Evolutionary conservation across 2,113 vertebrate genomes (phyloP), one percentile per base, ranked within the genome.

Genomic region (Zosterops lateralis): DNA sequence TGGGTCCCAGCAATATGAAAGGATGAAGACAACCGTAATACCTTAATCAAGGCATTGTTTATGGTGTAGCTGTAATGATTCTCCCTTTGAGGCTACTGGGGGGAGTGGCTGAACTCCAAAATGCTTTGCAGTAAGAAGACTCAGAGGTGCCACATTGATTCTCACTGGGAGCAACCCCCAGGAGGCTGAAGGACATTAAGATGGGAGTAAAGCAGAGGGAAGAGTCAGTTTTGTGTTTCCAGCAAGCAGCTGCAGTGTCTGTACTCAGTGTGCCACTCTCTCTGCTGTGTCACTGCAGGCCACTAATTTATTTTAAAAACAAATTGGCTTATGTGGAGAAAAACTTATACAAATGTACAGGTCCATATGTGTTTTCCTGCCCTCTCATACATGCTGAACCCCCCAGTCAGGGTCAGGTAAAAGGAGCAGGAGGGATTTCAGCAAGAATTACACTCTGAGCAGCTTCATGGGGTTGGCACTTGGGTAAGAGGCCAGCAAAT

Each of bases 331-430:
- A 38, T 4, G 24, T 48, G 76, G 26, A 61, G 17, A 48, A 88
- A 50, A 25, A 10, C 51, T 68, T 62, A 2, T 0, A 7, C 13
- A 54, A 40, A 8, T 2, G 4, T 16, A 2, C 7, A 12, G 2
- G 17, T 15, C 22, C 80, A 0, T 12, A 1, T n/a, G 21, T 47
- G 16, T 36, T 48, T 45, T 78, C 29, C 36, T 90, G 54, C 45
- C 62, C 62, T 50, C 54, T 51, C 47, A 6, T 12, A 29, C 17
- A 40, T 67, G 34, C 7, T n/a, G 32, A 54, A n/a, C 17, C 13
- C 72, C 15, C 3, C 4, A 18, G 42, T 6, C 9, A 48, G 28
- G 16, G 25, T 34, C 21, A 66, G 57, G 47, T 14, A n/a, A n/a
- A 77, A 61, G 66, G 51, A 82, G 38, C 36, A 75, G 67, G 57